These are phyloP conservation scores for Drosophila monieri DNA, from an alignment of 2,888 invertebrate genomes.

Conservation along the genomic window DNA sequence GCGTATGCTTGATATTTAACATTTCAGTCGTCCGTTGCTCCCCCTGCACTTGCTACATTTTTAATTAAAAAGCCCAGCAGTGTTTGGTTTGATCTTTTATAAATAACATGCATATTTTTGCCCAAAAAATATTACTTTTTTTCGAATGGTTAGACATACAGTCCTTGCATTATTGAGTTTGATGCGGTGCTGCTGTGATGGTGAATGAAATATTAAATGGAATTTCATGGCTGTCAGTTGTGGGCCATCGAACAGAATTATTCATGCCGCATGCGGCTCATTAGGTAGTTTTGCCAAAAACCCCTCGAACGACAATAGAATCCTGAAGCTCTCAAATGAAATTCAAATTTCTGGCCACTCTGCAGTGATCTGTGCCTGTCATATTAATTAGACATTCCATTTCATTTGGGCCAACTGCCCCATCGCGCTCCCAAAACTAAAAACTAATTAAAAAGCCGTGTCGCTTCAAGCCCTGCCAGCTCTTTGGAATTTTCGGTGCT, in stretches of 20 bases:
- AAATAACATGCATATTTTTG: constrained; percentile 25
- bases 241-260: constrained; percentile 4
- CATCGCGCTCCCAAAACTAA: constrained; percentile 42
- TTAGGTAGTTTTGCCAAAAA: constrained; percentile 6
- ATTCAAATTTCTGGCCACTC: constrained; percentile 31
- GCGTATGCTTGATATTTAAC: constrained; percentile 40
- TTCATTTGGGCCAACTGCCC: constrained; percentile 16
- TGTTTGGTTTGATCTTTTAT: constrained; percentile 23
- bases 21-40: constrained; percentile 6
- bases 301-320: background rate
- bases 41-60: constrained; percentile 22
- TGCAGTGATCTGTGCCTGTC: constrained; percentile 48
- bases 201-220: constrained; percentile 23
- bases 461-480: constrained; percentile 38
- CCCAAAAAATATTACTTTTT: background rate
- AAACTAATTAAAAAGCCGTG: constrained; percentile 77
- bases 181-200: constrained; percentile 28
- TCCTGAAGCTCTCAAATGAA: constrained; percentile 32
- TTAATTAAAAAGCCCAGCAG: constrained; percentile 38
- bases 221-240: background rate
- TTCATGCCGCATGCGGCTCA: constrained; percentile 32
- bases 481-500: constrained; percentile 35
- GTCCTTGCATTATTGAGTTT: constrained; percentile 31
- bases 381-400: constrained; percentile 69
- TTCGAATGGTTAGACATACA: constrained; percentile 6